Evolutionary conservation across 2,888 invertebrate genomes (phyloP).

Genomic region (Nephrotoma appendiculata): DNA sequence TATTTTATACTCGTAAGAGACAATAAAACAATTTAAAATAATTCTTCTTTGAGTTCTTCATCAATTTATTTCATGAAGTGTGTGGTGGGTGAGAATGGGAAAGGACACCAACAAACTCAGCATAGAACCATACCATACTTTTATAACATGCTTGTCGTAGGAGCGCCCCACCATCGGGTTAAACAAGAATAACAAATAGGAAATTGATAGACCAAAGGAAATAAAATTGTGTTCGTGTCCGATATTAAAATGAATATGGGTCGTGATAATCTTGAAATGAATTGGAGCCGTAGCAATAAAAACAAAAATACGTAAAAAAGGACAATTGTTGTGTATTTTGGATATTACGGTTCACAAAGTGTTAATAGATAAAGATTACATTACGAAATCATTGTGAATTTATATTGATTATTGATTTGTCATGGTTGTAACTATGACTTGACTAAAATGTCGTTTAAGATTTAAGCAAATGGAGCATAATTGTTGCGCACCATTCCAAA

Average conservation of each 20-base stretch:
- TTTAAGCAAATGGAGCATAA: no score
- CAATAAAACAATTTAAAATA: not conserved
- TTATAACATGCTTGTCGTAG: no score
- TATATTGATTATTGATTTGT: not conserved
- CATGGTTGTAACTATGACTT: not conserved
- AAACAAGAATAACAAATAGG: not conserved
- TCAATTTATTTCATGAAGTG: not conserved
- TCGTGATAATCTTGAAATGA: not conserved
- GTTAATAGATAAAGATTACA: not conserved
- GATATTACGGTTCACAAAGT: not conserved
- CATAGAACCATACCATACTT: not conserved
- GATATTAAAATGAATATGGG: not conserved
- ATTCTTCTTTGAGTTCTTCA: not conserved
- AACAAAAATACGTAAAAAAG: not conserved
- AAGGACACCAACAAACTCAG: not conserved
- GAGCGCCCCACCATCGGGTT: not conserved
- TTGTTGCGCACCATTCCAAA: no score
- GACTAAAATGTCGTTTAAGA: not conserved
- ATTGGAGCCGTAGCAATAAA: not conserved
- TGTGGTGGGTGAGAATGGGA: not conserved
- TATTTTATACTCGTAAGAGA: not conserved
- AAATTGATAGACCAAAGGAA: not conserved
- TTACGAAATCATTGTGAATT: not conserved
- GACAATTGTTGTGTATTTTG: not conserved
- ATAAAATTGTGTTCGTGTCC: not conserved